Conservation (phyloP, 2,113 vertebrate species). For the Sphaerodactylus townsendi region DNA sequence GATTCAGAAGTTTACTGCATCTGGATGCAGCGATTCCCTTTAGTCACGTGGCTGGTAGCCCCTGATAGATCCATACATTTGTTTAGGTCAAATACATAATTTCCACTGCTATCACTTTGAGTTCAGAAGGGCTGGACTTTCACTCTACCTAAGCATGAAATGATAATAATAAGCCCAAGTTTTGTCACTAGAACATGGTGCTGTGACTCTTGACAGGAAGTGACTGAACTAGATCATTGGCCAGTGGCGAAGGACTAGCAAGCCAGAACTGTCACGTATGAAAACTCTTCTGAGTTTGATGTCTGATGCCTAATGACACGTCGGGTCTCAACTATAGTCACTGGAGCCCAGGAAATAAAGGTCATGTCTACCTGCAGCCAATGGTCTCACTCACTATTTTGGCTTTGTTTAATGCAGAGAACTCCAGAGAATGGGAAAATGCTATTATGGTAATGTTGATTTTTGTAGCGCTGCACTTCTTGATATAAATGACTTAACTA, state of each 20-base stretch:
- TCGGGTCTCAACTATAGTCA: background rate
- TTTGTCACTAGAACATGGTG: background rate
- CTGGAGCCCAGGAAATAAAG: background rate
- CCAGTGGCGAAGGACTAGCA: background rate
- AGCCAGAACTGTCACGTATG: background rate
- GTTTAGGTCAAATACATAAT: background rate
- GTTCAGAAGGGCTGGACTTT: background rate
- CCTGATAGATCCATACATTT: too few species aligned
- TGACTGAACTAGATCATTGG: slow-evolving; percentile 13
- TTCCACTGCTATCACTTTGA: background rate
- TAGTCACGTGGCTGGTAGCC: too few species aligned
- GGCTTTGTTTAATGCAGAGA: background rate
- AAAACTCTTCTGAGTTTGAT: background rate
- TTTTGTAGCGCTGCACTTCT: background rate
- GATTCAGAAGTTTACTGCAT: too few species aligned
- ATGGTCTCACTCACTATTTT: background rate
- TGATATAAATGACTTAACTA: slow-evolving; percentile 7
- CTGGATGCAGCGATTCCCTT: too few species aligned
- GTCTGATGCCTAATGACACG: background rate
- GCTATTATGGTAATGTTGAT: background rate
- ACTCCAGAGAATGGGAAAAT: background rate
- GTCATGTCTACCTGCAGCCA: background rate
- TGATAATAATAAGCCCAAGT: background rate
- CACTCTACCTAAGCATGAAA: background rate
- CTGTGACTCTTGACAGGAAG: background rate